Conservation (phyloP, 2,113 vertebrate species). For the Gavialis gangeticus region DNA sequence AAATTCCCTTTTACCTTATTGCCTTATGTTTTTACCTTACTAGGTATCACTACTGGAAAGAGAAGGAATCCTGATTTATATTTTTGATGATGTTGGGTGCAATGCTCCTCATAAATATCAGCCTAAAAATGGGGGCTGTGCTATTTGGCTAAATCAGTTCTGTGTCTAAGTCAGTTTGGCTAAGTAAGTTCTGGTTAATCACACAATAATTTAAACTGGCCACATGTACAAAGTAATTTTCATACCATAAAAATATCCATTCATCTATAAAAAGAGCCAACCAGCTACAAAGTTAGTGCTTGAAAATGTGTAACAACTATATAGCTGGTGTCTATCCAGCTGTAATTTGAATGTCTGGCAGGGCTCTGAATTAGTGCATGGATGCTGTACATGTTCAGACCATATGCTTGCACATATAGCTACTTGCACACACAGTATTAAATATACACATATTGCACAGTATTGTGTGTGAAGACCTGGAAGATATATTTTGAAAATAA, state of each 20-base stretch:
- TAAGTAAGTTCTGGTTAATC: no score
- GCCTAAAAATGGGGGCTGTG: background rate
- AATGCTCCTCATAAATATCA: background rate
- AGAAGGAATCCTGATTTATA: background rate
- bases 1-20: background rate
- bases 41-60: background rate
- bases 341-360: background rate
- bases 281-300: no score
- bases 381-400: background rate
- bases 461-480: background rate
- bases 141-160: background rate
- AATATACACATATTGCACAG: background rate
- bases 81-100: background rate
- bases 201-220: no score
- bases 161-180: background rate
- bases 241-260: no score
- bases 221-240: no score
- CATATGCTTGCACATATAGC: background rate
- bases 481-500: background rate
- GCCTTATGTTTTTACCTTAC: background rate
- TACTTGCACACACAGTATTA: background rate
- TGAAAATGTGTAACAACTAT: no score
- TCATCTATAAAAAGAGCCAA: no score
- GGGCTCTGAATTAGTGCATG: background rate
- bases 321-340: background rate